Base-by-base conservation (phyloP, 1,140 invertebrate species). In the Drosophila tsacasi region DNA sequence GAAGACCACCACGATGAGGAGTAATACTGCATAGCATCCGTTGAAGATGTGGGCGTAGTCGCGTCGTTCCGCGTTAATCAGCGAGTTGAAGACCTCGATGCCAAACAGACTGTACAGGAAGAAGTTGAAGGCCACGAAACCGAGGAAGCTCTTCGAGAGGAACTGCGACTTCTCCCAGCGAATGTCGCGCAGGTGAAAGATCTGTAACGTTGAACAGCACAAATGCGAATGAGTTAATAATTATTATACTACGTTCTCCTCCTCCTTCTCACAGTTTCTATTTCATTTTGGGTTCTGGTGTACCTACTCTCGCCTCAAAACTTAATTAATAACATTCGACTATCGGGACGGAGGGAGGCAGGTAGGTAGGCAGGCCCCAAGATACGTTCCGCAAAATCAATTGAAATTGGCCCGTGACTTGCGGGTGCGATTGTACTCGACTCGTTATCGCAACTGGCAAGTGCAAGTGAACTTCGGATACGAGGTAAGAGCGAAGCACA, bases 111-210 rank as follows among this genome's bases (percentile, higher is more conserved):
- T 97, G 93, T 98, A 99, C 47, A 95, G 96, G 81, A 99, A 96
- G 58, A 98, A 94, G 93, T 98, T 99, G 93, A 98, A 98, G 3
- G 97, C 95, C 19, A 97, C 95, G 92, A 99, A 99, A 27, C 96
- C 98, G n/a, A 98, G 94, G 92, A 98, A 97, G 39, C 97, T 98
- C 94, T 99, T 99, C 42, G 97, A 97, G 30, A 99, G 94, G 93
- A 99, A 98, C 92, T 97, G 95, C 39, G 97, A 97, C 71, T 96
- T 96, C 87, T 98, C 97, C 95, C 96, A 97, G 47, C 96, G 95
- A 66, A 98, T 96, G 86, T 98, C 96, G 79, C 95, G 95, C n/a
- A 98, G 93, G 93, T 99, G 98, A 94, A 99, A 98, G 37, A 98
- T 95, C 97, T 97, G 93, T 5, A 93, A 94, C 79, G 91, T 87